Evolutionary conservation across 2,888 invertebrate species (phyloP).

Genomic region (Spicauda simplicius): DNA sequence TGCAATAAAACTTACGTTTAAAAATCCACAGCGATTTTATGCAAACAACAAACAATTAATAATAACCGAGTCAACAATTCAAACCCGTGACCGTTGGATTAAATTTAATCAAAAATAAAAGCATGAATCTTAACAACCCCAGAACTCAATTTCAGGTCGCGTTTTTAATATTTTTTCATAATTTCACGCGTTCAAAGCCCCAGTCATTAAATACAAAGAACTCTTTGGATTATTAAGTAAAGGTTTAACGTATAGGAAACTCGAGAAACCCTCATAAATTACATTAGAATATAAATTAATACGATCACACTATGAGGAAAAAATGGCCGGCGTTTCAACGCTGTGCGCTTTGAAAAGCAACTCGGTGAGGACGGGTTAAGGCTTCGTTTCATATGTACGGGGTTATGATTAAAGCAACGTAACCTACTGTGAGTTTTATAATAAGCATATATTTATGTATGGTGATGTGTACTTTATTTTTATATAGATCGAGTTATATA

Average conservation of each 20-base stretch:
- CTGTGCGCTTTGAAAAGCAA: constrained; percentile 21
- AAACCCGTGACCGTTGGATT: not conserved
- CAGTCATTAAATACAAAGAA: constrained; percentile 52
- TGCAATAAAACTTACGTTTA: too few relatives aligned
- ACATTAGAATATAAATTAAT: constrained; percentile 83
- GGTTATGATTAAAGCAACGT: constrained; percentile 29
- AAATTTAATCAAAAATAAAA: constrained; percentile 13
- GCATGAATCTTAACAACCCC: constrained; percentile 31
- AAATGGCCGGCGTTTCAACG: constrained; percentile 46
- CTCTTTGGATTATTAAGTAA: constrained; percentile 51
- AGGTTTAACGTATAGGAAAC: constrained; percentile 59
- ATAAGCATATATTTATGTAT: constrained; percentile 31
- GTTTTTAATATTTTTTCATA: constrained; percentile 59
- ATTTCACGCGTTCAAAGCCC: constrained; percentile 59
- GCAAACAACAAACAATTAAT: too few relatives aligned
- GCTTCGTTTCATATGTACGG: not conserved
- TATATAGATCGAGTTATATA: too few relatives aligned
- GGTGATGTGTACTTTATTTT: not conserved
- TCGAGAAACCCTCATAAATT: constrained; percentile 70
- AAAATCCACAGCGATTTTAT: too few relatives aligned
- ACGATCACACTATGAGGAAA: constrained; percentile 71
- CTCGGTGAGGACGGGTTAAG: constrained; percentile 18
- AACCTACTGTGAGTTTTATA: constrained; percentile 30
- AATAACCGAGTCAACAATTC: too few relatives aligned
- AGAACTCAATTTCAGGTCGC: constrained; percentile 36